These are phyloP conservation scores for Luperina testacea DNA, from an alignment of 2,888 invertebrate genomes.

Conservation along the genomic window DNA sequence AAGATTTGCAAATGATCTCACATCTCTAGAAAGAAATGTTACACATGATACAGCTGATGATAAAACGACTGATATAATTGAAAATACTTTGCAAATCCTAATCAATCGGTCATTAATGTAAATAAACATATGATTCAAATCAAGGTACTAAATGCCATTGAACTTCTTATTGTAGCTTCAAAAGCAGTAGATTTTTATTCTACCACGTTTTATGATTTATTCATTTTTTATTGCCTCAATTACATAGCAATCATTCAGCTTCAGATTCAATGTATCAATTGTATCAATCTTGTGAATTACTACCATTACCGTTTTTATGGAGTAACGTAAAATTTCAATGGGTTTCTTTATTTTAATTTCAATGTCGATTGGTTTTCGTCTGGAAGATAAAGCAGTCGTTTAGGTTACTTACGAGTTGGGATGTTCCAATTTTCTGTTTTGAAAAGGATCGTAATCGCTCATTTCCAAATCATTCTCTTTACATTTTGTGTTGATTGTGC, in stretches of 20 bases:
- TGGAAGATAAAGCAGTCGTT: slow-evolving; percentile 15
- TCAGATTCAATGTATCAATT: slow-evolving; percentile 49
- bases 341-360: slow-evolving; percentile 29
- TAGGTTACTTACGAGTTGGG: slow-evolving; percentile 87
- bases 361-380: slow-evolving; percentile 15
- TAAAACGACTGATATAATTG: slow-evolving; percentile 1
- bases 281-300: slow-evolving; percentile 32
- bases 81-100: neutral
- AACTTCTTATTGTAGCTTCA: slow-evolving; percentile 25
- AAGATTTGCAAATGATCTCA: slow-evolving; percentile 96
- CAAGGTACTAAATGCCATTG: slow-evolving; percentile 10
- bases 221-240: slow-evolving; percentile 35
- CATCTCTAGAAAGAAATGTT: slow-evolving; percentile 90
- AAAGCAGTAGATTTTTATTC: slow-evolving; percentile 30
- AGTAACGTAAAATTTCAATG: slow-evolving; percentile 30
- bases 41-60: neutral
- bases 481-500: slow-evolving; percentile 87
- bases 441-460: slow-evolving; percentile 82
- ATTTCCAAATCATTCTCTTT: slow-evolving; percentile 80
- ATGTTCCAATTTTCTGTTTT: slow-evolving; percentile 85
- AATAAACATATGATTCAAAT: slow-evolving; percentile 15
- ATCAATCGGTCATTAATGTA: neutral
- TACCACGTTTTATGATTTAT: slow-evolving; percentile 31
- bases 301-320: slow-evolving; percentile 11
- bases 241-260: slow-evolving; percentile 31